Evolutionary conservation across 2,113 vertebrate genomes (phyloP), one percentile per base, ranked within the genome.

Genomic region (Pluvialis apricaria): DNA sequence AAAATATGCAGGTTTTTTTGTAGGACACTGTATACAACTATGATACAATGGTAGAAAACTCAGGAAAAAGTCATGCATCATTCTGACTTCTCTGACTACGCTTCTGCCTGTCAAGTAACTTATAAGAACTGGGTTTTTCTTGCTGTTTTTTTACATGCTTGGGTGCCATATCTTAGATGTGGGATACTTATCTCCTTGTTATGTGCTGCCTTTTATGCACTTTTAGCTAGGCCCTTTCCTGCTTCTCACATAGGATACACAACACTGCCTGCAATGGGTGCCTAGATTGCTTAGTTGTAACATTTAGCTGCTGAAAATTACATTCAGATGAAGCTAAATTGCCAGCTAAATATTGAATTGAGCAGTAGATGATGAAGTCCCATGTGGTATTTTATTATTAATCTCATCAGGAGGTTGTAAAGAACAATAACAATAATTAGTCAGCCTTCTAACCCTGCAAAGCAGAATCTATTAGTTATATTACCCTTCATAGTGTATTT

Each of bases 341-440:
- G 79, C 60, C 72, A 94, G 36, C 24, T 91, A 91, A 90, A 90
- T 88, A 80, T 32, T 95, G 93, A 97, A 92, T 60, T 91, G 90
- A 94, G 73, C 52, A 66, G 57, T 91, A 64, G 40, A 70, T 79
- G 75, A 77, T 94, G 82, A 95, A 90, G 71, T 85, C 85, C 40
- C 69, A 77, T 84, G 70, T 93, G 55, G 40, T 92, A 90, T 93
- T 97, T 91, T 95, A 54, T 94, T 94, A 91, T 90, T 92, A 95
- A 82, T 96, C 88, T 85, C 44, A 94, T 88, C 93, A 88, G 49
- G 72, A 94, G 80, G 58, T 83, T 94, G 60, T 95, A 95, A 95
- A 95, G 73, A 94, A 93, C 76, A 95, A 96, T 94, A 49, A 15
- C 21, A 86, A 88, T 93, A 94, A 96, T 94, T 95, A 96, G 79